Percentiles rank a stretch among this genome's conserved stretches.
Evolutionary conservation across 2,113 vertebrate genomes (phyloP).

Genomic region (Mus pahari): DNA sequence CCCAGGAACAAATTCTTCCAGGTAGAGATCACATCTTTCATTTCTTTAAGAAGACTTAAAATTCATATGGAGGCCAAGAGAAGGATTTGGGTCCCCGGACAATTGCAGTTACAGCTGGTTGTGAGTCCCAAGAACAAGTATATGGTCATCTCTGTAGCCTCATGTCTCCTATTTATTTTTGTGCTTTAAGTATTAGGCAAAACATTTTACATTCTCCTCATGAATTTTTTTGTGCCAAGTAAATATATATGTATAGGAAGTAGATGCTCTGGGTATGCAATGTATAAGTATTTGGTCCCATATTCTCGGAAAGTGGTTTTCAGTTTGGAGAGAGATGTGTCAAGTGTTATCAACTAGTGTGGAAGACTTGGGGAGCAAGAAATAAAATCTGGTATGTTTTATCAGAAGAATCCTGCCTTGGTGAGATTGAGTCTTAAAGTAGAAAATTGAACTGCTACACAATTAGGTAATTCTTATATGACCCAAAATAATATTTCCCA

Average conservation of each 20-base stretch:
- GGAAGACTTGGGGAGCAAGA: not conserved
- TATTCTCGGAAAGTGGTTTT: not conserved
- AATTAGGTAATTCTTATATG: slow-evolving; percentile 9
- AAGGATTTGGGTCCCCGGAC: not conserved
- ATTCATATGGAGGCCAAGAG: not conserved
- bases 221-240: slow-evolving; percentile 14
- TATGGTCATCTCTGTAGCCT: not conserved
- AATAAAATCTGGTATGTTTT: not conserved
- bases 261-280: not conserved
- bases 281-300: not conserved
- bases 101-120: not conserved
- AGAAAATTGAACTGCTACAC: not conserved
- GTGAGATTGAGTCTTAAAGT: not conserved
- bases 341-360: not conserved
- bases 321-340: not conserved
- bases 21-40: not conserved
- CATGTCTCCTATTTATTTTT: not conserved
- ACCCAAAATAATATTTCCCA: not conserved
- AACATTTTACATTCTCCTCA: not conserved
- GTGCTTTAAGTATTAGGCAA: not conserved
- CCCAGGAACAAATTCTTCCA: not conserved
- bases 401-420: not conserved
- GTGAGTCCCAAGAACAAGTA: not conserved
- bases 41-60: not conserved
- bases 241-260: not conserved